Base-by-base conservation (phyloP, 2,113 vertebrate genomes). In the Tringa solitaria region DNA sequence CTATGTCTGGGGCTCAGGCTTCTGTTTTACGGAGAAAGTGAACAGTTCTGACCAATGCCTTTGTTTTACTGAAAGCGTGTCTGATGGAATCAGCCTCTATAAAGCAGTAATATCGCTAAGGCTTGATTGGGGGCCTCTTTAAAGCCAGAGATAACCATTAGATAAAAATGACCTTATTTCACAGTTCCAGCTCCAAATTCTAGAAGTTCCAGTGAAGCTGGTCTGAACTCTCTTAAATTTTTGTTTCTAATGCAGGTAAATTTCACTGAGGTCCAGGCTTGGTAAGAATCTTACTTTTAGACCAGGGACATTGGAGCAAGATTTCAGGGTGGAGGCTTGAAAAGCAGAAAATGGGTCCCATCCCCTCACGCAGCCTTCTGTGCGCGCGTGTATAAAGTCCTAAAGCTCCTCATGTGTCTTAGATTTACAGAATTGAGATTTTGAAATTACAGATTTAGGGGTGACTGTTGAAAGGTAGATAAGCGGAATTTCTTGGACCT, bases 271-370 rank as follows among this genome's bases (percentile, higher is more conserved):
- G 39, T 53, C 12, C 33, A 5, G 7, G 1, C 33, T 43, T 5
- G 37, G 20, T 60, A 17, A 16, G 41, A 48, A 19, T 67, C 37
- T 43, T 17, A 39, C 18, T 75, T 72, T 41, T 4, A 9, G 51
- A 51, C 61, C 27, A 10, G 0, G 30, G 21, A 32, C 3, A 0
- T 37, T 41, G 15, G 79, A 84, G 83, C 72, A 10, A 4, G 0
- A 1, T 2, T 9, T 10, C 8, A 17, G 65, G 91, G 35, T 22
- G 33, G 70, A 54, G 56, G n/a, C 61, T 56, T 54, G 30, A 50
- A 45, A 41, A 45, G 88, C 70, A 72, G 60, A 82, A 79, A 68
- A 65, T 30, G 17, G 3, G 18, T 11, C 63, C 54, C 74, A 68
- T 78, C 82, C 59, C 43, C 32, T 43, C 60, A 6, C 7, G 8